Evolutionary conservation across 2,113 vertebrate genomes (phyloP), one percentile per base, ranked within the genome.

Genomic region (Shinisaurus crocodilurus): DNA sequence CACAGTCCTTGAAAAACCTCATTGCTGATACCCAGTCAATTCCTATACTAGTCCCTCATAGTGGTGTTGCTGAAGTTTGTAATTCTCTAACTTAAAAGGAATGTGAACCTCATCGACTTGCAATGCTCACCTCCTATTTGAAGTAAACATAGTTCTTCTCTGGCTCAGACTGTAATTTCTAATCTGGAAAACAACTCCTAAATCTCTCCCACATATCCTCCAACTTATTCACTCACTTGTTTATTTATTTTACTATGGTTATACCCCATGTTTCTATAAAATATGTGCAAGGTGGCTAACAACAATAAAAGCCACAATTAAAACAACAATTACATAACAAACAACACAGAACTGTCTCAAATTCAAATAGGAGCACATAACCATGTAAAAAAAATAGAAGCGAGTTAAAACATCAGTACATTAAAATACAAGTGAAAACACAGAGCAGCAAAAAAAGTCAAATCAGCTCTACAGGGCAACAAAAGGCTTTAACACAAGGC

Each of bases 21-120:
- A 86, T 18, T 63, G 15, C 12, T 32, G 79, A 88, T 29, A 29
- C 25, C 50, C 37, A 37, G 27, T 1, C 25, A 54, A 16, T 10
- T 82, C 3, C 25, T 82, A 8, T 5, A 32, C 16, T 70, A 75
- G 15, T 54, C 65, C 60, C 8, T 40, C 48, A 72, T 18, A 16
- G 27, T 37, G 25, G 40, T 13, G 25, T 3, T 50, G 32, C 45
- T 20, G 29, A 57, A 54, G 1, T 57, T 50, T 57, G 9, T 32
- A 1, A 48, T 94, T 92, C 86, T 6, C 0, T 90, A 65, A 80
- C 37, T 48, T 63, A 23, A 63, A 92, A 91, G 27, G 74, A 92
- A 92, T 70, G 85, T 79, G 85, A 25, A 72, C 13, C 45, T 27
- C 45, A 54, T n/a, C 15, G 23, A 48, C 6, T 13, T 76, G 57